Percentiles rank a stretch among this genome's conserved stretches.
phyloP scores from a whole-genome alignment of 2,888 invertebrate genomes.

The Vannuccia rotundouncinata region DNA sequence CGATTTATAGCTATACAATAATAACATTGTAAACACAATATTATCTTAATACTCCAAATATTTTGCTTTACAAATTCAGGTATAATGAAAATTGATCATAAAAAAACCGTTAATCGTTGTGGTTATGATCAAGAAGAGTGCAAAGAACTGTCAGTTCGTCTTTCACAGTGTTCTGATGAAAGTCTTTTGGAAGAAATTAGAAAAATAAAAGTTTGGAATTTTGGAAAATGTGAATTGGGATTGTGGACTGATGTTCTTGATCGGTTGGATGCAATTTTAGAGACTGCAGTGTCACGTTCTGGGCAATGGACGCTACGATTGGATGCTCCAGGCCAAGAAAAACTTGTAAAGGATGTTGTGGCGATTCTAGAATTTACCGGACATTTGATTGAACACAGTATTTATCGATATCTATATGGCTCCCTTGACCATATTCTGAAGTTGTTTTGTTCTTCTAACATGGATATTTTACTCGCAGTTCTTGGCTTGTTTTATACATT shows the following conservation, averaged over 20 bases:
- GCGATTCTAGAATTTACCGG: conserved; percentile 68
- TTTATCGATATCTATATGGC: conserved; percentile 76
- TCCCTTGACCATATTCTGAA: conserved; percentile 76
- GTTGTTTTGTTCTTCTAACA: conserved; percentile 61
- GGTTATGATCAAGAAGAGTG: conserved; percentile 62
- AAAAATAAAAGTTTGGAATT: conserved; percentile 72
- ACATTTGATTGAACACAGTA: conserved; percentile 75
- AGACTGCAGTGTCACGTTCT: conserved; percentile 60
- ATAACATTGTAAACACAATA: no score
- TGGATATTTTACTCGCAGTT: conserved; percentile 75
- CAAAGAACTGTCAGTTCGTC: conserved; percentile 67
- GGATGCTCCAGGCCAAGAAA: conserved; percentile 64
- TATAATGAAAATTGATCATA: conserved; percentile 40
- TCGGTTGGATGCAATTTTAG: conserved; percentile 64
- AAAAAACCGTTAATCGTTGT: conserved; percentile 38
- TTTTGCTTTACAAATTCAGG: no score
- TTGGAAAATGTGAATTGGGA: conserved; percentile 76
- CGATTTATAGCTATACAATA: no score
- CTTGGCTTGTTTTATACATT: conserved; percentile 78
- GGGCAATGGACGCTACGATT: conserved; percentile 66
- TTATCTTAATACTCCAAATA: no score
- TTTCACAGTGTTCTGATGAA: conserved; percentile 63
- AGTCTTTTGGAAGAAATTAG: conserved; percentile 67
- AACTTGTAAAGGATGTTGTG: conserved; percentile 43
- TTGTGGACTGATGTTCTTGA: conserved; percentile 79